Evolutionary conservation across 2,113 vertebrate species (phyloP), one percentile per base, ranked within the genome.

Genomic region (Cromileptes altivelis): DNA sequence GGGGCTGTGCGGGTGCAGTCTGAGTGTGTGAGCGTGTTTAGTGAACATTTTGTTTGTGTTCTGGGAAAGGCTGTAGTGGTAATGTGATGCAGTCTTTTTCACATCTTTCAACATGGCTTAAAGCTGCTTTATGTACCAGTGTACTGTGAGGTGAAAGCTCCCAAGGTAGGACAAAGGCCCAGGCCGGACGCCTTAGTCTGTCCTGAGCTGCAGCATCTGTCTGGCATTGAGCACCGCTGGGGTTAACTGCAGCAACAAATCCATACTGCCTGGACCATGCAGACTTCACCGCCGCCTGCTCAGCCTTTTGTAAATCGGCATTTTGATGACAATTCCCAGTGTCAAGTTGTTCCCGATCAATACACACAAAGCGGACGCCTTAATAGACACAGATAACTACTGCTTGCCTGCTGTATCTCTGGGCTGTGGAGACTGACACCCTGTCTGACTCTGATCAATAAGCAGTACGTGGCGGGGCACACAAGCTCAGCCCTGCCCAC

Each of bases 401-500:
- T 93, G 87, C 93, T 83, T 52, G 78, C 80, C 91, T 90, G 73
- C 87, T 91, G 94, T 94, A 93, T 87, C 90, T 94, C 89, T 71
- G 80, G 75, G 88, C 93, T 90, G 92, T 82, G 90, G 92, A 91
- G 93, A 94, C 89, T 92, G 92, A 94, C 91, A 93, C 94, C 90
- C 95, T 94, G 91, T 93, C 87, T 86, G 86, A 85, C 87, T 90
- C 77, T 94, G 95, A 96, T 97, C 96, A 96, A 96, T 97, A 97
- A 81, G 85, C 81, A 95, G 94, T 90, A 75, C 80, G 85, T 81
- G 95, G 94, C 90, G 76, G 90, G 91, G 40, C 88, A 91, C 69
- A 85, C 89, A 91, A 90, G 91, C 92, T 85, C 90, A 84, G 90
- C 88, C 90, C 85, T 45, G 64, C 80, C 82, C 80, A 73, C 86